phyloP scores from a whole-genome alignment of 2,888 invertebrate species.

The Erannis defoliaria region DNA sequence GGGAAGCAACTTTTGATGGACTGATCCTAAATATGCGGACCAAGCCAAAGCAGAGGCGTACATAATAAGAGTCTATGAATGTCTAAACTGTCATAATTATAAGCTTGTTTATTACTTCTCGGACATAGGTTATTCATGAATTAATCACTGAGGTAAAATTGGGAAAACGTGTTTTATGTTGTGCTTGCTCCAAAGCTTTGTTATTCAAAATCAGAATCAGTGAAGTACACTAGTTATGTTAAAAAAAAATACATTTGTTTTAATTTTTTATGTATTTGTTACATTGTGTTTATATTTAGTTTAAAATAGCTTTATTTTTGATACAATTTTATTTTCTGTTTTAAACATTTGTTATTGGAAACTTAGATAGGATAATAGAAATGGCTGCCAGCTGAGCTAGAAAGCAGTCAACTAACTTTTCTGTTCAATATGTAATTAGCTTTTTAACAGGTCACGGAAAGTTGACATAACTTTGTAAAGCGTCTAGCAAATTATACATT shows the following conservation, averaged over 20 bases:
- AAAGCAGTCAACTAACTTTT: no score
- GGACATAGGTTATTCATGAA: neutral
- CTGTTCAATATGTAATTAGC: no score
- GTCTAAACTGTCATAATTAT: no score
- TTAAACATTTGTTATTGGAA: neutral
- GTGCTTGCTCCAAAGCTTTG: constrained; percentile 20
- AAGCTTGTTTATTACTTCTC: neutral
- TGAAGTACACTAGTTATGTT: constrained; percentile 2
- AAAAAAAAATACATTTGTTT: no score
- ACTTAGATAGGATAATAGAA: constrained; percentile 8
- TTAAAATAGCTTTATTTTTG: neutral
- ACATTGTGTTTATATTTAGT: neutral
- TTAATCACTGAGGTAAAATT: no score
- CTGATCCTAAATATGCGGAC: no score
- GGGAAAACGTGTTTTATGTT: neutral
- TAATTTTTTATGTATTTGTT: neutral
- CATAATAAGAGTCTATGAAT: no score
- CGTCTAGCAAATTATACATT: no score
- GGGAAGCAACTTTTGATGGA: no score
- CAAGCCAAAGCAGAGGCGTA: no score
- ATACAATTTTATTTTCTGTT: neutral
- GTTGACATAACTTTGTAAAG: no score
- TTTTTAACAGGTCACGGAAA: no score
- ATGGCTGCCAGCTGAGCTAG: neutral
- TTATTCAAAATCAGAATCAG: constrained; percentile 16